Evolutionary conservation across 2,113 vertebrate genomes (phyloP), one percentile per base, ranked within the genome.

Genomic region (Perca flavescens): DNA sequence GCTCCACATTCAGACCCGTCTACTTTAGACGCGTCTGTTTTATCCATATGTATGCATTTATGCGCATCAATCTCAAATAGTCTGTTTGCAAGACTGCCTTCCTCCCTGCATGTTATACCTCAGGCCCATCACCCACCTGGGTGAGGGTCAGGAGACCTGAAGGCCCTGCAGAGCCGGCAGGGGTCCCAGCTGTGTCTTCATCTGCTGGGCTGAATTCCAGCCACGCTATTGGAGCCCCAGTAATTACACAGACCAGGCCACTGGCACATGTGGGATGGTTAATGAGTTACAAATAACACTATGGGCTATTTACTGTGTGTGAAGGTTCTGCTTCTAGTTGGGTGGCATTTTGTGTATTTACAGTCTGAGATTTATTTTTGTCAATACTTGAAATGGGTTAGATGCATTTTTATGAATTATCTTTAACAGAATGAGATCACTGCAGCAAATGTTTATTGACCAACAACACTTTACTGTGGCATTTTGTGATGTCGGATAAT

Each of bases 111-210:
- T n/a, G 46, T 74, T 67, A 66, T 61, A 68, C 68, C 86, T 69
- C 54, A 76, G 60, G 49, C 83, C 84, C 85, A 75, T 92, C 87
- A 66, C 72, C 83, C 86, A 81, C 31, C 46, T 58, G 53, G 80
- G 70, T 80, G 76, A 83, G 49, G 78, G 85, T 85, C 72, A 69
- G 60, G 78, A 79, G 85, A 84, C 75, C 87, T 74, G 74, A 79
- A 88, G 86, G 84, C 62, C 77, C 80, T 22, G 46, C 80, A 70
- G 66, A 64, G 80, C 86, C 79, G 68, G 77, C 69, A 85, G 85
- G 80, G 80, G 89, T 88, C 94, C 84, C 93, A 95, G 94, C 92
- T 95, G 94, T 90, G 88, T 89, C 80, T 85, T 93, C 89, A 89
- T 94, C 91, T 92, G 84, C 83, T 79, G 85, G 81, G 84, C 87